A percentile compares a stretch with the other conserved stretches of the same genome.
Conservation (phyloP, 1,140 invertebrate genomes). For the Drosophila aff. region DNA sequence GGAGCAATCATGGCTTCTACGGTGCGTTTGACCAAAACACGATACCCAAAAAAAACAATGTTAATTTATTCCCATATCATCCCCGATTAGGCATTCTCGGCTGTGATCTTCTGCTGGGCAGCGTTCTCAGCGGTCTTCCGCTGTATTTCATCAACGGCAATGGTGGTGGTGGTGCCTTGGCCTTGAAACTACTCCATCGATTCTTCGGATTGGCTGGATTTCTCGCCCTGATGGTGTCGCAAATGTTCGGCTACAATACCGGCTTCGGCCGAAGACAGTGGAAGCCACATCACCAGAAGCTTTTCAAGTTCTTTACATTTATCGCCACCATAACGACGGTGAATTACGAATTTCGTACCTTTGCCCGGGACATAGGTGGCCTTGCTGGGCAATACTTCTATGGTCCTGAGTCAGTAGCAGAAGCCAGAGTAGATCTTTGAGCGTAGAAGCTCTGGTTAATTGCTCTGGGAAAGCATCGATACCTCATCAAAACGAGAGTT, state of each 20-base stretch:
- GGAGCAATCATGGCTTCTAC: conserved; percentile 65
- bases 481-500: conserved; percentile 2
- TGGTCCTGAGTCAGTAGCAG: not conserved
- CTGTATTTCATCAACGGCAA: conserved; percentile 43
- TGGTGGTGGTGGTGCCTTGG: not conserved
- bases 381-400: conserved; percentile 1
- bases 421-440: conserved; percentile 34
- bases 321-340: conserved; percentile 59
- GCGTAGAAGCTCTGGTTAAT: too few relatives aligned
- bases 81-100: conserved; percentile 56
- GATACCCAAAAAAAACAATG: conserved; percentile 7
- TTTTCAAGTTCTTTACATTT: conserved; percentile 72
- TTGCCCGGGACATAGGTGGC: conserved; percentile 39
- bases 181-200: conserved; percentile 61
- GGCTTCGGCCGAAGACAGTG: conserved; percentile 76
- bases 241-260: conserved; percentile 78
- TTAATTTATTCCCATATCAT: conserved; percentile 44
- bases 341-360: conserved; percentile 65
- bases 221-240: conserved; percentile 67
- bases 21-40: conserved; percentile 42
- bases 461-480: conserved; percentile 12
- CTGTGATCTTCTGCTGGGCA: conserved; percentile 59
- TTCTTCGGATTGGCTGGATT: conserved; percentile 65
- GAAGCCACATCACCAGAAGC: conserved; percentile 56
- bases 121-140: conserved; percentile 49